A percentile compares a stretch with the other conserved stretches of the same genome.
Evolutionary conservation across 1,140 invertebrate species (phyloP).

Genomic region (Acromyrmex heyeri): DNA sequence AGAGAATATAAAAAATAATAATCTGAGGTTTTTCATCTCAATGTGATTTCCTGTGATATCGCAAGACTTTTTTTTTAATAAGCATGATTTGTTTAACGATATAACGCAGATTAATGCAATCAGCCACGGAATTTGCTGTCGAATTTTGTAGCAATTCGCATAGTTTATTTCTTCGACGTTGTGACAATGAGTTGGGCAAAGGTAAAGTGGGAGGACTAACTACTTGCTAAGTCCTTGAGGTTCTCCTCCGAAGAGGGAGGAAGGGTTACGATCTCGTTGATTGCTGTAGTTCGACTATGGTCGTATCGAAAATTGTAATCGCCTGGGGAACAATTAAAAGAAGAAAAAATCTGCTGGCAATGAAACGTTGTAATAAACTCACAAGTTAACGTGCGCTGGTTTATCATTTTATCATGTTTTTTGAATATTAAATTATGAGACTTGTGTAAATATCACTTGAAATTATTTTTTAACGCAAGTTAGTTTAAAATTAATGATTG

Average conservation of each 20-base stretch:
- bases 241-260: slow-evolving; percentile 64
- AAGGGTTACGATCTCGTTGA: slow-evolving; percentile 80
- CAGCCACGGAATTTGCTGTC: not conserved
- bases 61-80: not conserved
- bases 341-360: slow-evolving; percentile 72
- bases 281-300: slow-evolving; percentile 76
- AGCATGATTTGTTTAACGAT: slow-evolving; percentile 1
- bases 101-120: slow-evolving; percentile 11
- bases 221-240: slow-evolving; percentile 81
- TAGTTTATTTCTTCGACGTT: slow-evolving; percentile 69
- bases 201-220: slow-evolving; percentile 75
- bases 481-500: slow-evolving; percentile 18
- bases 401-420: not conserved
- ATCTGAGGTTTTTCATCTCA: not conserved
- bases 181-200: slow-evolving; percentile 30
- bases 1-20: not conserved
- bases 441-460: slow-evolving; percentile 24
- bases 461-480: slow-evolving; percentile 9
- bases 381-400: too few relatives aligned
- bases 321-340: slow-evolving; percentile 64
- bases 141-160: slow-evolving; percentile 38
- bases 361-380: slow-evolving; percentile 15
- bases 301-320: slow-evolving; percentile 71
- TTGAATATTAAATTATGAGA: not conserved
- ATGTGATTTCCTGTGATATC: not conserved